phyloP scores from a whole-genome alignment of 1,140 invertebrate species.

The Drosophila kohkoa region DNA sequence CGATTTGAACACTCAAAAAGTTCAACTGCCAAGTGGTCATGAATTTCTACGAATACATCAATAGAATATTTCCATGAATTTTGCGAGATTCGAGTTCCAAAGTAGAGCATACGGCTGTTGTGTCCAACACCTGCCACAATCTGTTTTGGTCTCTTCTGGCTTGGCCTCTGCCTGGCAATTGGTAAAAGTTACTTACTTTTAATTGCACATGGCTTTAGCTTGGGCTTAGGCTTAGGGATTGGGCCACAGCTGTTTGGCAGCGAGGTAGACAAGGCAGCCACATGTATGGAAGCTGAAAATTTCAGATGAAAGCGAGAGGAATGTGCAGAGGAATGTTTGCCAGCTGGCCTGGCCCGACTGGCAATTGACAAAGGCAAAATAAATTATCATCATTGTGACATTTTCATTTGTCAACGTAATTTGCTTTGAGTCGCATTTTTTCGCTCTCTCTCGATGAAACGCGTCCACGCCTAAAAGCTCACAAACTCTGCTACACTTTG shows the following conservation, averaged over 20 bases:
- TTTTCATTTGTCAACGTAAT: constrained; percentile 82
- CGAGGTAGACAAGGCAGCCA: neutral
- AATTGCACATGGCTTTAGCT: constrained; percentile 59
- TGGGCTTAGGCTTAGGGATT: neutral
- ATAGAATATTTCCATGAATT: neutral
- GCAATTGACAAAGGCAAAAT: constrained; percentile 78
- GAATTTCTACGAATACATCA: constrained; percentile 1
- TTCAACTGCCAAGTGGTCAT: neutral
- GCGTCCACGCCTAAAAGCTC: constrained; percentile 64
- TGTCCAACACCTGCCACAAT: neutral
- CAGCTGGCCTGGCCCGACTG: constrained; percentile 49
- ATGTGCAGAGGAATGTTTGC: constrained; percentile 54
- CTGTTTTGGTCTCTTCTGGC: neutral
- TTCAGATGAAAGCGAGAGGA: constrained; percentile 64
- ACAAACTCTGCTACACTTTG: constrained; percentile 45
- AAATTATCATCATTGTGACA: constrained; percentile 82
- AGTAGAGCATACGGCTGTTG: constrained; percentile 4
- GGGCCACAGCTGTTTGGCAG: constrained; percentile 35
- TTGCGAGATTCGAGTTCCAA: neutral
- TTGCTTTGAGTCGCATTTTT: constrained; percentile 72
- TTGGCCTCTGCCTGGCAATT: constrained; percentile 33
- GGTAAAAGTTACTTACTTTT: constrained; percentile 57
- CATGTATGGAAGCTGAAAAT: constrained; percentile 10
- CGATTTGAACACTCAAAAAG: neutral
- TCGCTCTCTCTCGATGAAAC: constrained; percentile 16